Percentiles rank a stretch among this genome's conserved stretches.
These are phyloP conservation scores for Heterodera carotae DNA, from an alignment of 1,140 invertebrate genomes.

Conservation along the genomic window DNA sequence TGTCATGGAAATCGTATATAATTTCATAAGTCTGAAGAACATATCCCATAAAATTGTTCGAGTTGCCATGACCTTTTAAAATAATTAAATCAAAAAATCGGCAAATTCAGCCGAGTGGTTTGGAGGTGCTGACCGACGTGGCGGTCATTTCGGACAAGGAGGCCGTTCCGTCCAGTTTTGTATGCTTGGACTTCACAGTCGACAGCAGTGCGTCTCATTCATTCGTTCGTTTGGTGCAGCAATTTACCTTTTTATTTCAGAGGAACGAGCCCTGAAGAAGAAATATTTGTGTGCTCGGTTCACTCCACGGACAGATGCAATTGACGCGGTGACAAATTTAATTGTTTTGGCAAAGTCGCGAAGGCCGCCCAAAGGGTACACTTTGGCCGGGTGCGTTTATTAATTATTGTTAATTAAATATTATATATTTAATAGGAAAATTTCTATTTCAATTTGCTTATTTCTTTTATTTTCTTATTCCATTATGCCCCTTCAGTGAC, in stretches of 20 bases:
- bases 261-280: conserved; percentile 53
- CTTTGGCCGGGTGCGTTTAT: conserved; percentile 42
- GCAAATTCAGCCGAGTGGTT: conserved; percentile 13
- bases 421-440: too few relatives aligned
- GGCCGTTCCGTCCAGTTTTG: conserved; percentile 54
- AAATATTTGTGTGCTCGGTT: conserved; percentile 53
- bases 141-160: conserved; percentile 53
- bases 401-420: too few relatives aligned
- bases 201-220: conserved; percentile 52
- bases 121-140: conserved; percentile 52
- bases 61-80: too few relatives aligned
- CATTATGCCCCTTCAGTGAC: conserved; percentile 45
- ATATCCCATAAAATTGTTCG: too few relatives aligned
- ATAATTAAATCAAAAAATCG: too few relatives aligned
- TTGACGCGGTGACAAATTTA: conserved; percentile 53
- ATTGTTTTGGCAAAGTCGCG: conserved; percentile 40
- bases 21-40: too few relatives aligned
- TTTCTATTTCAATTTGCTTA: too few relatives aligned
- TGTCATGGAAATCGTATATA: not conserved
- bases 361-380: conserved; percentile 54
- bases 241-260: conserved; percentile 37
- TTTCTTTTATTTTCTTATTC: too few relatives aligned
- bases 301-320: conserved; percentile 49
- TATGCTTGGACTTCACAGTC: conserved; percentile 53
- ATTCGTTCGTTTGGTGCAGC: not conserved